A percentile compares a stretch with the other conserved stretches of the same genome.
phyloP scores from a whole-genome alignment of 2,113 vertebrate species.

The Nothoprocta perdicaria region DNA sequence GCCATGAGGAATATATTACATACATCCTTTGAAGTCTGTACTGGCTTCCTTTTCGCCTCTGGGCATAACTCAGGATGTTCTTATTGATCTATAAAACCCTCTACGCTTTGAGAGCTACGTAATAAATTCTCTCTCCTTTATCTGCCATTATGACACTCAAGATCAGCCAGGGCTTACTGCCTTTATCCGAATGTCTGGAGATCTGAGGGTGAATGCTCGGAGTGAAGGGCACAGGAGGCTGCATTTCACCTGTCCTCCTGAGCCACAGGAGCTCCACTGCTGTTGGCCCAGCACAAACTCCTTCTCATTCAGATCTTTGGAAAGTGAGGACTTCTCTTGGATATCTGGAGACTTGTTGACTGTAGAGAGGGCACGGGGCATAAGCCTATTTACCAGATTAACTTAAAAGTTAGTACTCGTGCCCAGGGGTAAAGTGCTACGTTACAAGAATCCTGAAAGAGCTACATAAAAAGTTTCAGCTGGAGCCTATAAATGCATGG shows the following conservation, averaged over 20 bases:
- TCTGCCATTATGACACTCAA: conserved; percentile 48
- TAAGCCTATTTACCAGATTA: background rate
- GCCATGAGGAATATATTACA: conserved; percentile 69
- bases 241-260: background rate
- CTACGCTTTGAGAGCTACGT: conserved; percentile 58
- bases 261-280: background rate
- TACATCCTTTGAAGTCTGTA: conserved; percentile 65
- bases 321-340: background rate
- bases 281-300: background rate
- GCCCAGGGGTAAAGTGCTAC: background rate
- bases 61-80: conserved; percentile 64
- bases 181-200: background rate
- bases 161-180: background rate
- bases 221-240: background rate
- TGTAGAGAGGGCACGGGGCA: background rate
- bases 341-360: background rate
- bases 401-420: background rate
- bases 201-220: background rate
- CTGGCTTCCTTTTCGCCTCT: conserved; percentile 66
- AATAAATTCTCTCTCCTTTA: conserved; percentile 68
- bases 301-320: background rate
- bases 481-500: background rate
- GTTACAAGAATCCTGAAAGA: background rate
- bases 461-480: background rate
- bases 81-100: conserved; percentile 72